Base-by-base conservation (phyloP, 2,888 invertebrate genomes). In the Cyaniris semiargus region DNA sequence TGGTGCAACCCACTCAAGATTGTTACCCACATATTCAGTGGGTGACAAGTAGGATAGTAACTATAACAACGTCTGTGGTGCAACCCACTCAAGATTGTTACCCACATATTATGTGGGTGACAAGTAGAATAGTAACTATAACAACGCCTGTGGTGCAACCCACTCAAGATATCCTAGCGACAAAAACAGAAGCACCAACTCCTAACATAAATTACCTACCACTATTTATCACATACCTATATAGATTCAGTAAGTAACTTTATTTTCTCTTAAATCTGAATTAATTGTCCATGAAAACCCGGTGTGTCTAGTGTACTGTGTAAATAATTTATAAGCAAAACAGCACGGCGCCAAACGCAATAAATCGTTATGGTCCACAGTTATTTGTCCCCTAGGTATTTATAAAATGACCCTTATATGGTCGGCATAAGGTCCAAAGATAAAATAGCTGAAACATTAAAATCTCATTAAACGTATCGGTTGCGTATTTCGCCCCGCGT, bases 381-480 rank as follows among this genome's bases (percentile, higher is more conserved):
- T 8, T 58, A 15, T 21, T 58, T 18, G 0, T 21, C 8, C 21
- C 15, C 2, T 58, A 2, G 21, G 2, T 58, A 44, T 58, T 58
- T 18, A 8, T 58, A 18, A 53, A 53, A 53, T 53, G 15, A 5
- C 53, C 18, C 21, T 58, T 21, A 58, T 2, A 0, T 1, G 1
- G 21, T 58, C 5, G 8, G 21, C n/a, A 21, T 21, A 58, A 58
- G 58, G 0, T 84, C 85, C 53, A 18, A 18, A 3, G 5, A 53
- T 18, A 18, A 53, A 53, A 53, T 53, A 53, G 86, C 83, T 83
- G 85, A 86, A 87, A 85, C 91, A 90, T 91, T 91, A 90, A 91
- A 91, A 91, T 87, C 90, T 88, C 90, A 87, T 91, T 91, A 91
- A 89, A 86, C 84, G 82, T 82, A 27, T 27, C 72, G 56, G 23